phyloP scores from a whole-genome alignment of 2,888 invertebrate species.

The Aleiodes leptofemur region DNA sequence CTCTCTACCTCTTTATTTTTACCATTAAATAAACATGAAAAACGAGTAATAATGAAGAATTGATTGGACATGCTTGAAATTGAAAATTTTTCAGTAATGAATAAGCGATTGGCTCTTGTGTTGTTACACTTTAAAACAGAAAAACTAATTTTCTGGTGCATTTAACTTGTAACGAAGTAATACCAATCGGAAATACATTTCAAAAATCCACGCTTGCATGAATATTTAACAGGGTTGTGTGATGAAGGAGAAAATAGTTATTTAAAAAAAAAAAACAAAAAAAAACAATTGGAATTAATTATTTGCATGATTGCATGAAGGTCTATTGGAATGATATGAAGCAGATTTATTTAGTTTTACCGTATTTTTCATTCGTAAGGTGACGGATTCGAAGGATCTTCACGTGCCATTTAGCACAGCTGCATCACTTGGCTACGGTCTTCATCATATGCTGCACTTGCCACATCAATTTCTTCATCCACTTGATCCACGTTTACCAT shows the following conservation, averaged over 20 bases:
- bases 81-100: slow-evolving; percentile 10
- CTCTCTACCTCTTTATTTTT: not conserved
- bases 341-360: no score
- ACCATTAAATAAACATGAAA: not conserved
- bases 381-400: slow-evolving; percentile 78
- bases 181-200: slow-evolving; percentile 8
- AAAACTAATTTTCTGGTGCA: slow-evolving; percentile 1
- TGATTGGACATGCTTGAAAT: slow-evolving; percentile 16
- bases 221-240: not conserved
- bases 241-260: not conserved
- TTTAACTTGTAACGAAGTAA: slow-evolving; percentile 7
- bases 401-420: slow-evolving; percentile 81
- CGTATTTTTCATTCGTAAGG: slow-evolving; percentile 54
- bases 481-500: slow-evolving; percentile 79
- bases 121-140: not conserved
- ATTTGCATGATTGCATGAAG: slow-evolving; percentile 4
- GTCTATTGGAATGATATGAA: not conserved
- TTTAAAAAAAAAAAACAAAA: no score
- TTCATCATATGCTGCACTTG: slow-evolving; percentile 83
- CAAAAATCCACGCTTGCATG: not conserved
- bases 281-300: not conserved
- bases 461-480: slow-evolving; percentile 85
- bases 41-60: not conserved
- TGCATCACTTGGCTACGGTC: slow-evolving; percentile 78
- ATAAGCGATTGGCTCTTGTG: slow-evolving; percentile 5